Evolutionary conservation across 2,113 vertebrate genomes (phyloP), one percentile per base, ranked within the genome.

Genomic region (Bombycilla garrulus): DNA sequence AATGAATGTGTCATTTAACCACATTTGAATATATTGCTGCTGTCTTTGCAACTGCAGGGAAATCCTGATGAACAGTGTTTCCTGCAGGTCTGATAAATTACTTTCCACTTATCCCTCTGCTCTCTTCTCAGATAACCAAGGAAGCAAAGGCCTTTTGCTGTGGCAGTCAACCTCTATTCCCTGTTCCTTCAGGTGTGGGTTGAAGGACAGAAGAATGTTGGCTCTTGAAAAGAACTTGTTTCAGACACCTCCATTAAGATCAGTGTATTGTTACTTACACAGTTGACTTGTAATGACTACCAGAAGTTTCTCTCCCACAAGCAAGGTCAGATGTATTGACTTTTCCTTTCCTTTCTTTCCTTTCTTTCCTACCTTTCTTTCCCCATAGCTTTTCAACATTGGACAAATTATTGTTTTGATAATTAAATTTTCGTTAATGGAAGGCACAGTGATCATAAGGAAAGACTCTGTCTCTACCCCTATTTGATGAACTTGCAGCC

Each of bases 241-340:
- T 90, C 77, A 92, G 83, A 67, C 51, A 71, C 94, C 92, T 94
- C 76, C 69, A 81, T 94, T 95, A 95, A 92, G 89, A 95, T 74
- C 84, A 83, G 53, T 5, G 13, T 84, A 80, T 86, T 93, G 80
- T 61, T 93, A 60, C 76, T 92, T 96, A 77, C 69, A 93, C 80
- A 79, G 83, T 29, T 86, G 88, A 92, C 61, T 92, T 91, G 69
- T 84, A 78, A 93, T 81, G 88, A 74, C 81, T 94, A 74, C 86
- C 72, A 89, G 56, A 77, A 89, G 89, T 84, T 92, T 81, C 83
- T 81, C 23, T 84, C 83, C 88, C 86, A 87, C 81, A 95, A 91
- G 65, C 82, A 71, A 92, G 89, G 72, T 94, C 91, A 91, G 89
- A 92, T 24, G 0, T 84, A 81, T 86, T 95, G 91, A 78, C 88